Percentiles rank a stretch among this genome's conserved stretches.
Evolutionary conservation across 2,113 vertebrate genomes (phyloP).

Genomic region (Gymnogyps californianus): DNA sequence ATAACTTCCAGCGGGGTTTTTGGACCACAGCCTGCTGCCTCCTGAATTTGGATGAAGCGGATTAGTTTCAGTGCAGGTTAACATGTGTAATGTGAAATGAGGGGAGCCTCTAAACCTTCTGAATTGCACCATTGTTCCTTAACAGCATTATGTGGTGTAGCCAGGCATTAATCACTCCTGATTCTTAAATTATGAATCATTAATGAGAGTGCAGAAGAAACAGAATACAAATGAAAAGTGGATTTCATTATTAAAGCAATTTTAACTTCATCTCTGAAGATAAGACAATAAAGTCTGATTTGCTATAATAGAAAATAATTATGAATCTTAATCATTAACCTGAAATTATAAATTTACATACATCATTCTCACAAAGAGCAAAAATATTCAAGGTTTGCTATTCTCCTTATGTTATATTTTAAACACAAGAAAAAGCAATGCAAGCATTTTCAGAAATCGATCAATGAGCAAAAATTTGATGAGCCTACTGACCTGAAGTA

Average conservation of each 20-base stretch:
- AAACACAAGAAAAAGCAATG: neutral
- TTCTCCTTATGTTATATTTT: neutral
- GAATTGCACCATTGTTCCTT: neutral
- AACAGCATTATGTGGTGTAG: neutral
- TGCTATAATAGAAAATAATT: neutral
- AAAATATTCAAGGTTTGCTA: neutral
- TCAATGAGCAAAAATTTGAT: neutral
- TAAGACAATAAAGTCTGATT: slow-evolving; percentile 17
- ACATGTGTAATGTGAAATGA: neutral
- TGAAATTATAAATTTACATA: neutral
- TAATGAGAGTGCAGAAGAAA: slow-evolving; percentile 16
- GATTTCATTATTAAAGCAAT: slow-evolving; percentile 18
- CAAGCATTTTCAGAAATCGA: neutral
- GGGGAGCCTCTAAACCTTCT: neutral
- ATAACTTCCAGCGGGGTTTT: neutral
- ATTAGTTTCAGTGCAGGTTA: neutral
- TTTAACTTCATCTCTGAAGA: neutral
- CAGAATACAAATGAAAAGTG: slow-evolving; percentile 21
- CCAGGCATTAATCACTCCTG: neutral
- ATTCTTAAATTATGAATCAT: neutral
- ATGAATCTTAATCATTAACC: neutral
- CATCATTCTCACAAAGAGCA: neutral
- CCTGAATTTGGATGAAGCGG: neutral
- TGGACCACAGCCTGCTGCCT: neutral
- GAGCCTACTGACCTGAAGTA: neutral